phyloP scores from a whole-genome alignment of 2,113 vertebrate species.

The Ellobius talpinus region DNA sequence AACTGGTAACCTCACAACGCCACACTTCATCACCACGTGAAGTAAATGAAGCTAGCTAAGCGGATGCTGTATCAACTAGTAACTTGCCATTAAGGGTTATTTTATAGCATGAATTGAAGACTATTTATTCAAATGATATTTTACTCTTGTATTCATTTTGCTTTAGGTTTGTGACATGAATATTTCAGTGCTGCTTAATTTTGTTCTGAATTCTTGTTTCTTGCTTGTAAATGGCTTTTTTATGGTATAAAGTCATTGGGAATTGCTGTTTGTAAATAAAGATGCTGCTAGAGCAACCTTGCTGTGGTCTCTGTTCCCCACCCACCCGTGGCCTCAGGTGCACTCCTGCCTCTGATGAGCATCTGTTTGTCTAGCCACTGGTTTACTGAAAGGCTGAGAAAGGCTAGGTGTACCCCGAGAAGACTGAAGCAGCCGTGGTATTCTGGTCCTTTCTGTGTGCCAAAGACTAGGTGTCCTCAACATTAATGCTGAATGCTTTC shows the following conservation, averaged over 20 bases:
- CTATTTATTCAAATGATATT: conserved; percentile 99
- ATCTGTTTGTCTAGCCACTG: conserved; percentile 39
- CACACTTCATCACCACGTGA: conserved; percentile 94
- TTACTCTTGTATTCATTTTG: conserved; percentile 99
- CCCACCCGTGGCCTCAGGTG: not conserved
- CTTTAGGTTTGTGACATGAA: conserved; percentile 92
- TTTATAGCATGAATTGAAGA: conserved; percentile 99
- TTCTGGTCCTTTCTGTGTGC: not conserved
- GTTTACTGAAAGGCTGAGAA: conserved; percentile 10
- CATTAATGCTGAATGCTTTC: not conserved
- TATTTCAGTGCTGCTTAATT: conserved; percentile 94
- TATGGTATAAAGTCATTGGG: conserved; percentile 98
- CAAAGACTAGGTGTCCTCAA: not conserved
- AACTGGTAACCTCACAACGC: conserved; percentile 99
- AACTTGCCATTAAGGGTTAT: conserved; percentile 99
- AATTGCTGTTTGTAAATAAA: conserved; percentile 99
- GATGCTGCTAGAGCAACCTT: conserved; percentile 95
- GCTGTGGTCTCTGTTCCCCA: conserved; percentile 64
- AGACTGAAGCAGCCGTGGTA: not conserved
- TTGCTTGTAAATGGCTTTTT: conserved; percentile 99
- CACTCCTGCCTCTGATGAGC: not conserved
- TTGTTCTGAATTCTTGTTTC: conserved; percentile 90
- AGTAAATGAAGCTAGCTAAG: conserved; percentile 99
- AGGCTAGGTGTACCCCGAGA: conserved; percentile 38
- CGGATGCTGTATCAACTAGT: conserved; percentile 96